These are phyloP conservation scores for Hemibagrus wyckioides DNA, from an alignment of 2,113 vertebrate genomes.

Conservation along the genomic window DNA sequence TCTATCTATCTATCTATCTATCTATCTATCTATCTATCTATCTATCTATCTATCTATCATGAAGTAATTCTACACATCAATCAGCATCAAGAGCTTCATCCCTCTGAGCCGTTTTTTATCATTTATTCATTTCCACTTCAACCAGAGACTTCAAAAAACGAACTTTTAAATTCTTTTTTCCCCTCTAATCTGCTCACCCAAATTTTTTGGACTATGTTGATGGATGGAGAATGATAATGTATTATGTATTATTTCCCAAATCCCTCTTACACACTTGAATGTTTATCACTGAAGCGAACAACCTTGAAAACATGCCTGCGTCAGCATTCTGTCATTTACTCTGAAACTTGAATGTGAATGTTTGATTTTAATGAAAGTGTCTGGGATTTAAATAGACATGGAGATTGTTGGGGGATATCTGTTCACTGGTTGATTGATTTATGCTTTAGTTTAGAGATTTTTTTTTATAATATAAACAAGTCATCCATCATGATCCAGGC, in stretches of 20 bases:
- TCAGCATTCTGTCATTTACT: conserved; percentile 4
- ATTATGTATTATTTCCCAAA: not conserved
- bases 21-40: too few species aligned
- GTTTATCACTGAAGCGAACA: not conserved
- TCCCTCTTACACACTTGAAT: not conserved
- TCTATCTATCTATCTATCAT: not conserved
- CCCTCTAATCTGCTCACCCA: not conserved
- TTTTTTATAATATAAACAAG: not conserved
- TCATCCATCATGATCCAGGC: not conserved
- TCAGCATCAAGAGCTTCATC: not conserved
- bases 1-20: too few species aligned
- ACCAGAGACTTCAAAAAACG: not conserved
- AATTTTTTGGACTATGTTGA: not conserved
- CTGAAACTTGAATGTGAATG: not conserved
- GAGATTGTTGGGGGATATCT: not conserved
- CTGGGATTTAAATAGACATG: not conserved
- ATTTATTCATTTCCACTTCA: not conserved
- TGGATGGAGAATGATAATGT: not conserved
- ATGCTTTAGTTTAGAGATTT: not conserved
- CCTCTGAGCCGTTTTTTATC: not conserved
- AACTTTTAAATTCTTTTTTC: not conserved
- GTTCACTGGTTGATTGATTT: not conserved
- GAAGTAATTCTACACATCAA: not conserved
- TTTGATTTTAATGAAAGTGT: conserved; percentile 13
- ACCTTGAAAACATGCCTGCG: not conserved